These are phyloP conservation scores for Lasioglossum leucozonium DNA, from an alignment of 2,888 invertebrate genomes.

Conservation along the genomic window DNA sequence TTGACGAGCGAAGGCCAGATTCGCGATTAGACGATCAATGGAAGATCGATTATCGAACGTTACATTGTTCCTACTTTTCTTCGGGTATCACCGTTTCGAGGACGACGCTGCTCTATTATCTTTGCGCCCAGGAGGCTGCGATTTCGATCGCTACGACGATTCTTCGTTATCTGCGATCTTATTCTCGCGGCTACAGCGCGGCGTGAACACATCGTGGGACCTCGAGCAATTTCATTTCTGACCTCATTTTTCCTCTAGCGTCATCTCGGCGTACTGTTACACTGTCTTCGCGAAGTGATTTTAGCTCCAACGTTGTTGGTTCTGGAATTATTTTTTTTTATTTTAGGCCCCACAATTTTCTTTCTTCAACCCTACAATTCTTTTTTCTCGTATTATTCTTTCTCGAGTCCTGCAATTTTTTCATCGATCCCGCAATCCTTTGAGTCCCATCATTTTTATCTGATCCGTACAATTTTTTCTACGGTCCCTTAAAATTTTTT, in stretches of 20 bases:
- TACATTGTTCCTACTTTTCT: neutral
- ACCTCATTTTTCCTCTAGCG: neutral
- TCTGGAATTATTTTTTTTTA: neutral
- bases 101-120: neutral
- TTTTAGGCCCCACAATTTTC: neutral
- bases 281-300: neutral
- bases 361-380: neutral
- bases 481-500: neutral
- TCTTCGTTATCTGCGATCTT: neutral
- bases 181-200: neutral
- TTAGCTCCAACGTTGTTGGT: neutral
- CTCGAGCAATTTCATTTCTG: neutral
- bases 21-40: neutral
- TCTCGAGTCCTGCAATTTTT: neutral
- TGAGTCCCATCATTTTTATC: too few relatives aligned
- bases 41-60: neutral
- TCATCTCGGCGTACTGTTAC: neutral
- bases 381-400: neutral
- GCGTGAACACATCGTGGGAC: neutral
- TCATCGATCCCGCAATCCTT: too few relatives aligned
- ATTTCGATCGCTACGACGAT: neutral
- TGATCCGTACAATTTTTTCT: neutral
- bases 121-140: neutral
- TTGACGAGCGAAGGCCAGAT: neutral
- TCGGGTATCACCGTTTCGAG: neutral